These are phyloP conservation scores for Ciconia stormi DNA, from an alignment of 2,113 vertebrate genomes.

Conservation along the genomic window DNA sequence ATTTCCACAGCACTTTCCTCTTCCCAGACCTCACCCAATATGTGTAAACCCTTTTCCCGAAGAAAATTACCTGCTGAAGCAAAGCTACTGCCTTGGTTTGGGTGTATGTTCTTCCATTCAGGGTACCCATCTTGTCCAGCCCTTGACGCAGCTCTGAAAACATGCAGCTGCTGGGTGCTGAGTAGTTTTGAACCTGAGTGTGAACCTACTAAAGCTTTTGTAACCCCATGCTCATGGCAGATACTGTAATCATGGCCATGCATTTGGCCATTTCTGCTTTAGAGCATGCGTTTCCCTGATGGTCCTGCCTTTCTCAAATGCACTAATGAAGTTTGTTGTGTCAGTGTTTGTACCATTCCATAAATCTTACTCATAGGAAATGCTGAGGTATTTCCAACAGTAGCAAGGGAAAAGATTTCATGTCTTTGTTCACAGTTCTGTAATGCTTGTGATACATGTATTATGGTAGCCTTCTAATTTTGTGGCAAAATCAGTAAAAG, in stretches of 20 bases:
- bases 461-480: not conserved
- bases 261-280: not conserved
- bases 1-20: not conserved
- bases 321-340: not conserved
- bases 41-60: fast-evolving
- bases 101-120: fast-evolving
- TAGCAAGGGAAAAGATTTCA: not conserved
- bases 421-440: not conserved
- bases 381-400: not conserved
- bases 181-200: not conserved
- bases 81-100: not conserved
- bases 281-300: fast-evolving
- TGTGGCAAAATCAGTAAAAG: not conserved
- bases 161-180: not conserved
- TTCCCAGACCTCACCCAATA: not conserved
- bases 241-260: fast-evolving
- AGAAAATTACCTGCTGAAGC: not conserved
- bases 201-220: not conserved
- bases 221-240: not conserved
- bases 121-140: not conserved
- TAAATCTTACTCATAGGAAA: not conserved
- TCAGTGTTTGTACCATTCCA: not conserved
- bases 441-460: not conserved
- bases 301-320: not conserved
- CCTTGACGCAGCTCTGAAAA: not conserved